Percentiles rank a stretch among this genome's conserved stretches.
These are phyloP conservation scores for Pristionchus exspectatus DNA, from an alignment of 2,888 invertebrate genomes.

Conservation along the genomic window DNA sequence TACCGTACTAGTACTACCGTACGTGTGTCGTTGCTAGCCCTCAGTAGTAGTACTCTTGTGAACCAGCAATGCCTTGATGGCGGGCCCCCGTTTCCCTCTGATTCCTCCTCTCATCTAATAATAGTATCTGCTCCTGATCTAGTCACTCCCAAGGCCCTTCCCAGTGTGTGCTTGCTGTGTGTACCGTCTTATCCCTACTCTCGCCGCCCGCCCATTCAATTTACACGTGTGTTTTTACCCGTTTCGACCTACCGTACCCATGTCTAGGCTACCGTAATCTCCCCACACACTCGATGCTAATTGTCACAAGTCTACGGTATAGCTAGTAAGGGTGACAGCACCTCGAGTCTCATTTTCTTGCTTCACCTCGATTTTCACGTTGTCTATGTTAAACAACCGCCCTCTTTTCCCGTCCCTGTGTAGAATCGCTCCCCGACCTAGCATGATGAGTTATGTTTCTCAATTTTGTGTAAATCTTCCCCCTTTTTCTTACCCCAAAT, in stretches of 20 bases:
- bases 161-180: background rate
- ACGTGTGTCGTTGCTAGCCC: background rate
- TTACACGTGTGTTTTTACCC: background rate
- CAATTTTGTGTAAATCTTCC: background rate
- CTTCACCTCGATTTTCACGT: constrained; percentile 1
- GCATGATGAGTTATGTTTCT: constrained; percentile 25
- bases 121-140: background rate
- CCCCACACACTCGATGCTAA: too few species aligned
- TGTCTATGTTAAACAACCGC: background rate
- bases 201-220: background rate
- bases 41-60: background rate
- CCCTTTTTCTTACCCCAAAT: background rate
- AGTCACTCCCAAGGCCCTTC: background rate
- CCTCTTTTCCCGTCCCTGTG: background rate
- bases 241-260: too few species aligned
- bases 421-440: constrained; percentile 12
- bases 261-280: background rate
- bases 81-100: background rate
- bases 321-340: background rate
- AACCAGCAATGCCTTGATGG: constrained; percentile 11
- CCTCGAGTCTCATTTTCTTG: background rate
- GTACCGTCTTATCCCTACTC: background rate
- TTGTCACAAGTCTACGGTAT: too few species aligned
- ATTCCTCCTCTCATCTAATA: background rate
- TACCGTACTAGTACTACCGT: background rate